Conservation (phyloP, 2,113 vertebrate genomes). For the Apeltes quadracus region DNA sequence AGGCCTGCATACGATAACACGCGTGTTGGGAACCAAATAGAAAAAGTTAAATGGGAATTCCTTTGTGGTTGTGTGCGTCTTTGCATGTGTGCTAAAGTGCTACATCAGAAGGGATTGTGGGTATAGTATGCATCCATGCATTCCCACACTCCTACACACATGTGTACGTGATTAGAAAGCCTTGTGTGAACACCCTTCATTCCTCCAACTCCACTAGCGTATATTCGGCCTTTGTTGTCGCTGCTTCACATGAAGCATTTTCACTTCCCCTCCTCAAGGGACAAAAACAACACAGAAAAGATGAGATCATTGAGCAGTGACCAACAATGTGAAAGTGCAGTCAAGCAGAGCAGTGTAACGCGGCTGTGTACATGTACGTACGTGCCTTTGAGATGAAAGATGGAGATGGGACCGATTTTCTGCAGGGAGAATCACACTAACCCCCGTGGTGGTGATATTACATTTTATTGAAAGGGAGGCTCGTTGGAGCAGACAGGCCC, state of each 20-base stretch:
- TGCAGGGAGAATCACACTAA: constrained; percentile 29
- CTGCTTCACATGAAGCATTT: constrained; percentile 43
- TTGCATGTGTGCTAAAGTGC: constrained; percentile 28
- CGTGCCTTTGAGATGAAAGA: constrained; percentile 22
- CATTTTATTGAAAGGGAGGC: constrained; percentile 11
- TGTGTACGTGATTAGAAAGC: constrained; percentile 57
- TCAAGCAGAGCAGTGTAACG: constrained; percentile 18
- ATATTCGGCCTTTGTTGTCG: constrained; percentile 34
- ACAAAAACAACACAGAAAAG: constrained; percentile 38
- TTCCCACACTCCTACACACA: constrained; percentile 34
- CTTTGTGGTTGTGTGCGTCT: constrained; percentile 35
- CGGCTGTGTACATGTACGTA: constrained; percentile 1
- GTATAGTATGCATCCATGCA: constrained; percentile 54
- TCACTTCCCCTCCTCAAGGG: constrained; percentile 19
- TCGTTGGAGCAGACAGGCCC: background rate
- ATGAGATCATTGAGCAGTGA: constrained; percentile 48
- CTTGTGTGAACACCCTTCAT: constrained; percentile 47
- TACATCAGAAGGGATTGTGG: constrained; percentile 54
- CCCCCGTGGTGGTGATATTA: constrained; percentile 23
- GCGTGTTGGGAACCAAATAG: constrained; percentile 35
- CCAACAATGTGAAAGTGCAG: constrained; percentile 42
- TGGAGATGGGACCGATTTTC: constrained; percentile 30
- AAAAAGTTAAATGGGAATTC: constrained; percentile 54
- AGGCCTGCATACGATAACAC: constrained; percentile 39
- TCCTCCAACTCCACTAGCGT: constrained; percentile 43